Evolutionary conservation across 2,888 invertebrate species (phyloP).

Genomic region (Lycocerus yunnanus): DNA sequence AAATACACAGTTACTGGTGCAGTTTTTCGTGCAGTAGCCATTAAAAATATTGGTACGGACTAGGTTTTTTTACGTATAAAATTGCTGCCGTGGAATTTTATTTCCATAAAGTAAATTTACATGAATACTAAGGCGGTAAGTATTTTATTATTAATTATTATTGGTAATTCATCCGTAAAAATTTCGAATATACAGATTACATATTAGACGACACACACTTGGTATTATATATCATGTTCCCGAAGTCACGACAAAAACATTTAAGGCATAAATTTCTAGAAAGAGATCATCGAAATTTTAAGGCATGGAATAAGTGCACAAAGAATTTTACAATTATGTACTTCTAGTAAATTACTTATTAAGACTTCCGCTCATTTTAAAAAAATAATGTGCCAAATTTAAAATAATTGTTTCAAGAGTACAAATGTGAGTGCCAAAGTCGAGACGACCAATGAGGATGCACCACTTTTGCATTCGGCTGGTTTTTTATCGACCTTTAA

Average conservation of each 20-base stretch:
- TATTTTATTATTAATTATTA: neutral
- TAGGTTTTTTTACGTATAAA: too few relatives aligned
- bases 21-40: too few relatives aligned
- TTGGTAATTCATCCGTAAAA: neutral
- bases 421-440: too few relatives aligned
- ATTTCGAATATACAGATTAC: neutral
- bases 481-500: constrained; percentile 45
- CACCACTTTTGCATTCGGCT: constrained; percentile 38
- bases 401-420: too few relatives aligned
- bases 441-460: too few relatives aligned
- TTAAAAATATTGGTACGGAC: too few relatives aligned
- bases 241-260: neutral
- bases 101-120: too few relatives aligned
- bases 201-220: neutral
- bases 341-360: neutral
- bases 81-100: too few relatives aligned
- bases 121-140: neutral
- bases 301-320: neutral
- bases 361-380: neutral
- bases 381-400: neutral
- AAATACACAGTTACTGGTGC: too few relatives aligned
- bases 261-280: neutral
- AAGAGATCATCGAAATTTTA: neutral
- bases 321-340: neutral
- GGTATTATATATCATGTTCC: too few relatives aligned